Conservation (phyloP, 2,113 vertebrate genomes). For the Phyllopteryx taeniolatus region DNA sequence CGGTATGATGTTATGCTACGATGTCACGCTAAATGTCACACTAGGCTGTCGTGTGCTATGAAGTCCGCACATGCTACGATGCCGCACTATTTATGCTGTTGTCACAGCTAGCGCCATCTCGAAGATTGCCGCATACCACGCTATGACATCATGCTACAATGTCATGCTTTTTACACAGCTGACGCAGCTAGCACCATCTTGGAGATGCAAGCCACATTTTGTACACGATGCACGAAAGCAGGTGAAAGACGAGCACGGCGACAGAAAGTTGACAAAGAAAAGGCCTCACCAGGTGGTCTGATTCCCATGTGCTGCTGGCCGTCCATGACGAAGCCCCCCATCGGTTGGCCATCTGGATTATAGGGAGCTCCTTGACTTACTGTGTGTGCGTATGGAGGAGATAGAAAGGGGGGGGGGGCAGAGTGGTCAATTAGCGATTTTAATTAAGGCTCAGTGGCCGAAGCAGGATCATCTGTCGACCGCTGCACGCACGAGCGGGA, state of each 20-base stretch:
- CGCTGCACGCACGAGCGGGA: conserved; percentile 50
- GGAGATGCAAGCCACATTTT: background rate
- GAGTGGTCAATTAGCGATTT: conserved; percentile 77
- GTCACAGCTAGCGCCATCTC: too few species aligned
- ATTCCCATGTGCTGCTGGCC: conserved; percentile 99
- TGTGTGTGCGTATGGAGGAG: conserved; percentile 67
- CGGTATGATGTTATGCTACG: background rate
- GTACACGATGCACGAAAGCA: background rate
- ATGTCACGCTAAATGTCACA: too few species aligned
- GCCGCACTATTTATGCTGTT: too few species aligned
- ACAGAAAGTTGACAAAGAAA: conserved; percentile 33
- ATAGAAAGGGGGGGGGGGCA: conserved; percentile 53
- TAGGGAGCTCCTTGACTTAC: conserved; percentile 99
- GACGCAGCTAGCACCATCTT: background rate
- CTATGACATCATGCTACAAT: background rate
- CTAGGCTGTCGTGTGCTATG: too few species aligned
- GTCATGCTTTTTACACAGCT: background rate
- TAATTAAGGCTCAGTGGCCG: conserved; percentile 75
- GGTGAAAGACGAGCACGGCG: background rate
- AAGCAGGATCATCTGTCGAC: conserved; percentile 69
- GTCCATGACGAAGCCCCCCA: conserved; percentile 99
- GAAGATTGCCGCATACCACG: too few species aligned
- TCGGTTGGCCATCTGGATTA: conserved; percentile 96
- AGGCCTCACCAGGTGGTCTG: conserved; percentile 95
- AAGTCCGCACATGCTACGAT: too few species aligned